Evolutionary conservation across 1,140 invertebrate genomes (phyloP), one percentile per base, ranked within the genome.

Genomic region (Glossosoma conforme): DNA sequence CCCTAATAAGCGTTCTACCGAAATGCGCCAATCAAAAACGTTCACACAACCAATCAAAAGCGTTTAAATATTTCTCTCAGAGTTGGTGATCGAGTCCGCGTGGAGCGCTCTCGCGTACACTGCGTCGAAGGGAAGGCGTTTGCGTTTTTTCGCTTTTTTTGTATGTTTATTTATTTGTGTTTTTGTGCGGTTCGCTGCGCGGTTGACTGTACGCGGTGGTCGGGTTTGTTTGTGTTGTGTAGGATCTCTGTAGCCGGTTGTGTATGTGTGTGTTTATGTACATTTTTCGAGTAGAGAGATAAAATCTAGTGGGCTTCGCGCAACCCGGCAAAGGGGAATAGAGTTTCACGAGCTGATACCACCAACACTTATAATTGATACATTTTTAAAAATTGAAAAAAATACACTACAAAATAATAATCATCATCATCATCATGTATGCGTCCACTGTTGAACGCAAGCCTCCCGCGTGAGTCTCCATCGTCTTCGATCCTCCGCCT

Each of bases 41-140:
- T 25, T 52, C 40, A n/a, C 48, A 43, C 52, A 62, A 37, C 54
- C 15, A 19, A 36, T 68, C 66, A 72, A 73, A 66, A 38, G 44
- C 11, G 4, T 0, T n/a, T 5, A 11, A 35, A 61, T 21, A 62
- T 65, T 63, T 59, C 52, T 44, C 64, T 62, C 60, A n/a, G 18
- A 24, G 36, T 46, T 54, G 37, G 42, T 46, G 19, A 65, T 62
- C 56, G 67, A 52, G 67, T 71, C 70, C 69, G 71, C 71, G 71
- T 72, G 68, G 71, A 70, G n/a, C n/a, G n/a, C n/a, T n/a, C 45
- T 32, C 35, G 52, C 15, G 42, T 40, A 28, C 44, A 21, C 18
- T n/a, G n/a, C n/a, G n/a, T n/a, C n/a, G n/a, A n/a, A 65, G 65
- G 70, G 64, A 68, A 74, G 70, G 72, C 69, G 72, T 74, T 71